Percentiles rank a stretch among this genome's conserved stretches.
These are phyloP conservation scores for Daktulosphaira vitifoliae DNA, from an alignment of 1,140 invertebrate species.

Conservation along the genomic window DNA sequence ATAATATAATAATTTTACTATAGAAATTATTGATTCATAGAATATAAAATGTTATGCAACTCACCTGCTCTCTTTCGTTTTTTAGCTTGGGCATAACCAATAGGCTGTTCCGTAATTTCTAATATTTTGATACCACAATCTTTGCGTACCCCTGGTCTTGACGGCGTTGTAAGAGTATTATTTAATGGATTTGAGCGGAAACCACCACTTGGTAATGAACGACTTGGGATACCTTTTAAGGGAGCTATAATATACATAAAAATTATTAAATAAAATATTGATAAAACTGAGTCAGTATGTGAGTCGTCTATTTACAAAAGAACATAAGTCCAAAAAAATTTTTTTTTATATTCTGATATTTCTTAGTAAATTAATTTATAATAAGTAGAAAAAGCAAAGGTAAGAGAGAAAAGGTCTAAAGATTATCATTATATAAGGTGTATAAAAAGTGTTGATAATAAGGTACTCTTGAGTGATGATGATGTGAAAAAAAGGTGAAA, in stretches of 20 bases:
- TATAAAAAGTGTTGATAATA: too few relatives aligned
- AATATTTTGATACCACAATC: conserved; percentile 87
- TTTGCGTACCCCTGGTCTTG: conserved; percentile 53
- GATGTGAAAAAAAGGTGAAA: too few relatives aligned
- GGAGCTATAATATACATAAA: conserved; percentile 55
- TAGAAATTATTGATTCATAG: too few relatives aligned
- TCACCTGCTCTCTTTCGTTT: conserved; percentile 55
- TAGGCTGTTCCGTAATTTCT: conserved; percentile 86
- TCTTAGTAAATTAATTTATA: too few relatives aligned
- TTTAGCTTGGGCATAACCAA: conserved; percentile 55
- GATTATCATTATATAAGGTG: too few relatives aligned
- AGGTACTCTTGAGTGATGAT: too few relatives aligned
- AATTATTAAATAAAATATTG: conserved; percentile 15
- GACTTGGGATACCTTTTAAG: conserved; percentile 78
- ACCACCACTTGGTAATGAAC: conserved; percentile 55
- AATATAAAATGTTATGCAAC: background rate
- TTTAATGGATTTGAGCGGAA: conserved; percentile 54
- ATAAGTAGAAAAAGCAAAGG: too few relatives aligned
- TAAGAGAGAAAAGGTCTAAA: too few relatives aligned
- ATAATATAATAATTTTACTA: too few relatives aligned
- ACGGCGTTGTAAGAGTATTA: conserved; percentile 45
- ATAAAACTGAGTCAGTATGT: conserved; percentile 1
- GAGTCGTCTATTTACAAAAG: too few relatives aligned
- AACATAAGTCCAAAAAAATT: too few relatives aligned
- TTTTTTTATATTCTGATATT: too few relatives aligned